Evolutionary conservation across 1,140 invertebrate genomes (phyloP).

Genomic region (Stegodyphus dumicola): DNA sequence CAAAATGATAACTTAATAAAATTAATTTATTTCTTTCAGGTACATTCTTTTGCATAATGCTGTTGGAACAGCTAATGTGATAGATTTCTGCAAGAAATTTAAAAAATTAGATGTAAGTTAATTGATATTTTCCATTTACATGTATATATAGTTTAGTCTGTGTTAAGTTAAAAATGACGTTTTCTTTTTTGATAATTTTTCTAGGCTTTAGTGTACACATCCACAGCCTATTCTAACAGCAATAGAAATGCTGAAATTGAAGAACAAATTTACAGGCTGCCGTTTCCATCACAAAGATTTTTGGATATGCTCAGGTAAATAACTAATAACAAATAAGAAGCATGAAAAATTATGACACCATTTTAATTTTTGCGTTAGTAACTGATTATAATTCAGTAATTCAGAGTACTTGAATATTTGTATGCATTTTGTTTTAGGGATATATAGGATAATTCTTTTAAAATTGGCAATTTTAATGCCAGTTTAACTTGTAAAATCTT

Average conservation of each 20-base stretch:
- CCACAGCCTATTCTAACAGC: slow-evolving; percentile 69
- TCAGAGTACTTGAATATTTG: too few species aligned
- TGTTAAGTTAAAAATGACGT: neutral
- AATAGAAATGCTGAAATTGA: slow-evolving; percentile 69
- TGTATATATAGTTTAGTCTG: neutral
- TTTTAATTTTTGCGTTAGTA: too few species aligned
- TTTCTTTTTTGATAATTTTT: slow-evolving; percentile 5
- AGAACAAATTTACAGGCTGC: slow-evolving; percentile 78
- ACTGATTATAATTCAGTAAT: too few species aligned
- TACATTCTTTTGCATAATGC: slow-evolving; percentile 79
- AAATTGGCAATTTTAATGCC: too few species aligned
- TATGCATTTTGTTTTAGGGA: too few species aligned
- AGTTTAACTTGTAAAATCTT: too few species aligned
- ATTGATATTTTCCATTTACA: neutral
- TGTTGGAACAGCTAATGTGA: slow-evolving; percentile 84
- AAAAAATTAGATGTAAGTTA: slow-evolving; percentile 58
- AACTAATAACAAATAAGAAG: neutral
- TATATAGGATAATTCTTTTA: too few species aligned
- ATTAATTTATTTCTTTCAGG: slow-evolving; percentile 42
- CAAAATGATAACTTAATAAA: too few species aligned
- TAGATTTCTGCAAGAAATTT: slow-evolving; percentile 67
- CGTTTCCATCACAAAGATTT: slow-evolving; percentile 42
- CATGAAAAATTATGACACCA: too few species aligned
- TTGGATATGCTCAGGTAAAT: slow-evolving; percentile 60
- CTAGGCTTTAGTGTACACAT: slow-evolving; percentile 63